These are phyloP conservation scores for Eurois occulta DNA, from an alignment of 2,888 invertebrate species.

Conservation along the genomic window DNA sequence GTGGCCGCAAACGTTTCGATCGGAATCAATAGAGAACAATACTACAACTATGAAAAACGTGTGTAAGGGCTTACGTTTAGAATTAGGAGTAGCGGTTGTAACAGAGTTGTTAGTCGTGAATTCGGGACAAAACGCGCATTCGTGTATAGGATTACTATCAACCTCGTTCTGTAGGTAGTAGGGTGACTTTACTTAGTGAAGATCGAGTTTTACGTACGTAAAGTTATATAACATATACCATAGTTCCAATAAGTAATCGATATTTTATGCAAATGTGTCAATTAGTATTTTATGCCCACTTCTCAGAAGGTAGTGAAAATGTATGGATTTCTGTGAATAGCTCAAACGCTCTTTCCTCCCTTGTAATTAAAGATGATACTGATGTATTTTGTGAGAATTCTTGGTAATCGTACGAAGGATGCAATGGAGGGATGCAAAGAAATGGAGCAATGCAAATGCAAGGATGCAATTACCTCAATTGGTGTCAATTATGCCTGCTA, in stretches of 20 bases:
- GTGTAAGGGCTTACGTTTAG: conserved; percentile 9
- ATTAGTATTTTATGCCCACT: conserved; percentile 7
- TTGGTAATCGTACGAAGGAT: neutral
- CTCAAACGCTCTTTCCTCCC: neutral
- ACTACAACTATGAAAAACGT: conserved; percentile 41
- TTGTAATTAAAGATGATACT: neutral
- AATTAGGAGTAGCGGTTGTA: conserved; percentile 21
- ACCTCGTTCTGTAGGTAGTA: neutral
- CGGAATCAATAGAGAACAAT: conserved; percentile 53
- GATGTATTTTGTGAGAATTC: neutral
- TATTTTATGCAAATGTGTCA: neutral
- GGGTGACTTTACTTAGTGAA: neutral
- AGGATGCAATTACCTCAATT: neutral
- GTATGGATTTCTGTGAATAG: neutral
- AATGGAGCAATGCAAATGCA: no score
- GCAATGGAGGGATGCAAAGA: no score
- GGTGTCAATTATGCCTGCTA: neutral
- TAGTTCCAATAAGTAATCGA: neutral
- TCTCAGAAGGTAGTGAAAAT: neutral
- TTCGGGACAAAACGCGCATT: conserved; percentile 8
- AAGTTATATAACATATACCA: neutral
- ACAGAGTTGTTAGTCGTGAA: conserved; percentile 1
- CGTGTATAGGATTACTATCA: conserved; percentile 13
- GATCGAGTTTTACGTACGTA: neutral
- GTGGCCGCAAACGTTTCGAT: conserved; percentile 34